Conservation (phyloP, 2,797 vertebrate genomes). For the Choloepus didactylus region DNA sequence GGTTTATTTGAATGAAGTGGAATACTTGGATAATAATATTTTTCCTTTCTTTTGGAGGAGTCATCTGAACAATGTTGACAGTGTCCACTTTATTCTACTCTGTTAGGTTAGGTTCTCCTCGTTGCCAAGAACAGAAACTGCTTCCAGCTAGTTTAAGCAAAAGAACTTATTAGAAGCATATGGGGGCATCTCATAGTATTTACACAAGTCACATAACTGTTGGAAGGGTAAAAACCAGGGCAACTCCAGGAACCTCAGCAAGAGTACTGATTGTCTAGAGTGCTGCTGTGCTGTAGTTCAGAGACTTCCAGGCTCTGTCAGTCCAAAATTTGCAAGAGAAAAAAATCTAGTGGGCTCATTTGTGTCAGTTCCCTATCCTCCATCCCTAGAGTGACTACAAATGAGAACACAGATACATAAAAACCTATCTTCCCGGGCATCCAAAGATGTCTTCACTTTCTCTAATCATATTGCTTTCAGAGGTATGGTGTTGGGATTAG, state of each 20-base stretch:
- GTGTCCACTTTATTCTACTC: neutral
- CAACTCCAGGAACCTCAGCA: neutral
- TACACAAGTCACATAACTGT: neutral
- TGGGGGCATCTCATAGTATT: neutral
- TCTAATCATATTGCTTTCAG: neutral
- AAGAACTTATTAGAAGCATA: neutral
- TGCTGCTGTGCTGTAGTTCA: neutral
- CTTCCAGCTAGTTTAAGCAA: conserved; percentile 9
- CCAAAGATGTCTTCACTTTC: conserved; percentile 1
- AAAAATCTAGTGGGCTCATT: neutral
- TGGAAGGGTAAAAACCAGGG: neutral
- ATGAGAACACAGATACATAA: neutral
- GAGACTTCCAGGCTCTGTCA: neutral
- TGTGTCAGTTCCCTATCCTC: conserved; percentile 24
- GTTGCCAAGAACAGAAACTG: neutral
- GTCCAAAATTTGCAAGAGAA: conserved; percentile 25
- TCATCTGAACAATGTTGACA: conserved; percentile 6
- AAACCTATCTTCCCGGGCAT: neutral
- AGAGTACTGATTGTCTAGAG: neutral
- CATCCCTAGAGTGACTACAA: neutral
- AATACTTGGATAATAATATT: conserved; percentile 5
- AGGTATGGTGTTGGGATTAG: neutral
- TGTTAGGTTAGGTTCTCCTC: neutral
- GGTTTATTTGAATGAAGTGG: conserved; percentile 62
- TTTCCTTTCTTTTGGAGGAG: conserved; percentile 12